Base-by-base conservation (phyloP, 1,140 invertebrate genomes). In the Dendrolimus punctatus region DNA sequence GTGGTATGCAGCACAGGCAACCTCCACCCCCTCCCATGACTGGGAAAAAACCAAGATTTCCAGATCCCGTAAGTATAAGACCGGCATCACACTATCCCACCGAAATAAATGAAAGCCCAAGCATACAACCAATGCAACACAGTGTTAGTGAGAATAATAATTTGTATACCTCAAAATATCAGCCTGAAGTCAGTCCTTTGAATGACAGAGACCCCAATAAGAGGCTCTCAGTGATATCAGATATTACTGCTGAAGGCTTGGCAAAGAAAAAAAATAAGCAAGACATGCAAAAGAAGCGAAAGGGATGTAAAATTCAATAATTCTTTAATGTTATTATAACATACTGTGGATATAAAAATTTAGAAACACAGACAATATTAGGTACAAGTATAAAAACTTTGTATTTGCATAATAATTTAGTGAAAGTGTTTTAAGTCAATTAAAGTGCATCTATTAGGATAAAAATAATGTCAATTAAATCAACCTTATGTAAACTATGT, bases 81-180 rank as follows among this genome's bases (percentile, higher is more conserved):
- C 83, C 83, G 6, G 83, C 83, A 8, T 86, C 83, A 38, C 80
- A 84, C 52, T 86, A 86, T 51, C 73, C 80, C 5, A 75, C 73
- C 47, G 82, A 86, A 6, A 73, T 52, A n/a, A 57, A 49, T 23
- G 66, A 76, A 0, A 60, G 46, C 8, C 52, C 56, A 5, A 5
- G 9, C 23, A 65, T 67, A 37, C 58, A 58, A 10, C 57, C 66
- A 5, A 68, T 82, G 40, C 55, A 72, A 10, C 74, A 84, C 46
- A 85, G 80, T 53, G 62, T 78, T 37, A 84, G 76, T 64, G 80
- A 82, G 53, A 83, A 83, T 49, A 86, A 79, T 47, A 83, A 83
- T 42, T 52, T 81, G 10, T 82, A 83, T 46, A 78, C 67, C 51
- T 68, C 71, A 5, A 71, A 75, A 44, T 83, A 76, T 47, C 63